Conservation (phyloP, 2,888 invertebrate species). For the Cataglyphis rosenhaueri region DNA sequence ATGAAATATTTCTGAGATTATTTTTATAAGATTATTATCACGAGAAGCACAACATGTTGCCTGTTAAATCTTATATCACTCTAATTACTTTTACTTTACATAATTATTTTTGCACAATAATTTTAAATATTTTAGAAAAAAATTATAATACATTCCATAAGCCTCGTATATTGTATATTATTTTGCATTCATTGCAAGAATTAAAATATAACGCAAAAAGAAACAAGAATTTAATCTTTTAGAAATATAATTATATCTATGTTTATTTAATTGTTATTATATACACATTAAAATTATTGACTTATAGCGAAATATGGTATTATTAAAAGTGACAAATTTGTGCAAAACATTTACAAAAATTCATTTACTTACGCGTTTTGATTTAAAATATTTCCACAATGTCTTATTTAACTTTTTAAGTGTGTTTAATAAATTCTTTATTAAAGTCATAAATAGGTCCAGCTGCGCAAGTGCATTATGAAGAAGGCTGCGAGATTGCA, state of each 20-base stretch:
- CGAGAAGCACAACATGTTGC: neutral
- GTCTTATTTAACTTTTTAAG: slow-evolving; percentile 42
- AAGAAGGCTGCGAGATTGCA: slow-evolving; percentile 67
- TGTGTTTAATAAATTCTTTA: slow-evolving; percentile 64
- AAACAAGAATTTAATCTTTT: slow-evolving; percentile 7
- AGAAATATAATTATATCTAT: neutral
- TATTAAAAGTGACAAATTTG: neutral
- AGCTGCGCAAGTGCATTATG: slow-evolving; percentile 73
- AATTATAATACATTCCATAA: slow-evolving; percentile 76
- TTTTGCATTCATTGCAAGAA: slow-evolving; percentile 70
- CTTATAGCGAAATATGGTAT: neutral
- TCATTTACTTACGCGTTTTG: slow-evolving; percentile 27
- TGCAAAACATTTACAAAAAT: neutral
- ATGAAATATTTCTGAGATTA: neutral
- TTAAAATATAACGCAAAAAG: slow-evolving; percentile 58
- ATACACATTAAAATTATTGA: neutral
- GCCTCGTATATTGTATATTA: slow-evolving; percentile 72
- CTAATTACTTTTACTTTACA: neutral
- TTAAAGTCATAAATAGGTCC: slow-evolving; percentile 64
- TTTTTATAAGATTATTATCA: neutral
- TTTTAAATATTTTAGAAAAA: slow-evolving; percentile 76
- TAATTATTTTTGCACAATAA: slow-evolving; percentile 61
- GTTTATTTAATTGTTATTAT: neutral
- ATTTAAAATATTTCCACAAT: slow-evolving; percentile 56
- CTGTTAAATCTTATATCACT: neutral